These are phyloP conservation scores for Hetaerina titia DNA, from an alignment of 2,888 invertebrate species.

Conservation along the genomic window DNA sequence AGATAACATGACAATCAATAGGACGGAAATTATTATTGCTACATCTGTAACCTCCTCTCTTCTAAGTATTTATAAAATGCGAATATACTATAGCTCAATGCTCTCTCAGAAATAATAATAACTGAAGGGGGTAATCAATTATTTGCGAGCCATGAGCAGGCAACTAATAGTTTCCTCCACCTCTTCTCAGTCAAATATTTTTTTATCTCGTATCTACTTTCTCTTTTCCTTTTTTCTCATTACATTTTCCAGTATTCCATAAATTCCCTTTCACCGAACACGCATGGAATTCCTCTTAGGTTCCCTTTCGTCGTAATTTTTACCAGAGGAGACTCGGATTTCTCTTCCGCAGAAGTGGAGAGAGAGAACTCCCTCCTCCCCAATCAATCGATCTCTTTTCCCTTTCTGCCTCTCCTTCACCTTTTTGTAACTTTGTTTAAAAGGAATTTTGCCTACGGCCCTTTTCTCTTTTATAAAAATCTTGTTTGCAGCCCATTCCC, in stretches of 20 bases:
- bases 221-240: conserved; percentile 22
- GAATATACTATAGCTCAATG: too few relatives aligned
- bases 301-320: neutral
- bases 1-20: too few relatives aligned
- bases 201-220: neutral
- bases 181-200: neutral
- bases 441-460: too few relatives aligned
- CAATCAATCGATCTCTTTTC: neutral
- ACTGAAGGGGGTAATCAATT: too few relatives aligned
- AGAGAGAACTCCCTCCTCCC: neutral
- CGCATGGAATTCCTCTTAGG: conserved; percentile 39
- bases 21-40: too few relatives aligned
- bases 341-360: neutral
- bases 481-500: too few relatives aligned
- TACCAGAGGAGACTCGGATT: conserved; percentile 5
- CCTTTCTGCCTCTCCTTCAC: neutral
- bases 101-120: too few relatives aligned
- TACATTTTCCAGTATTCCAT: conserved; percentile 35
- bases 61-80: too few relatives aligned
- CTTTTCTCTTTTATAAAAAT: too few relatives aligned
- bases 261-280: conserved; percentile 46
- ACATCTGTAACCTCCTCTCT: too few relatives aligned
- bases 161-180: neutral
- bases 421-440: neutral
- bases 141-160: neutral